A percentile compares a stretch with the other conserved stretches of the same genome.
phyloP scores from a whole-genome alignment of 2,113 vertebrate genomes.

The Notarius quadriscutis region DNA sequence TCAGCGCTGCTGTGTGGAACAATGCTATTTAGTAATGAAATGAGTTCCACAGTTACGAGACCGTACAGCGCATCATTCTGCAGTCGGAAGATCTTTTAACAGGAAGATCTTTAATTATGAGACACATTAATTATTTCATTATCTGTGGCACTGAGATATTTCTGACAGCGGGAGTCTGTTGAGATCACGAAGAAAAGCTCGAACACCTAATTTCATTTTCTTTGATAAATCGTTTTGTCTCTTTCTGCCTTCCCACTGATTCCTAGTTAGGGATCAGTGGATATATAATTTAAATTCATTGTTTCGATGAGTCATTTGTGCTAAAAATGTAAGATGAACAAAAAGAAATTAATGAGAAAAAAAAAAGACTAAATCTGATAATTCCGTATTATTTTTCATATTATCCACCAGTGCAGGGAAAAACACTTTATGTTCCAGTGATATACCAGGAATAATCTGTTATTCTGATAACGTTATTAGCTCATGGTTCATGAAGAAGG shows the following conservation, averaged over 20 bases:
- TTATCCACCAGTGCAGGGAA: conserved; percentile 24
- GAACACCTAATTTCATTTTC: not conserved
- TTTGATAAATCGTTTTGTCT: not conserved
- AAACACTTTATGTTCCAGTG: conserved; percentile 3
- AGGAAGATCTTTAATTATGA: conserved; percentile 14
- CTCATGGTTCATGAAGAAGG: conserved; percentile 30
- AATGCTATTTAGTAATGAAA: not conserved
- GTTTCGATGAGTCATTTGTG: not conserved
- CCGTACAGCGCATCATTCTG: not conserved
- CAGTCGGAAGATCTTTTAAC: not conserved
- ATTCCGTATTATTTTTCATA: conserved; percentile 7
- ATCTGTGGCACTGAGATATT: not conserved
- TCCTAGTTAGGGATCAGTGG: not conserved
- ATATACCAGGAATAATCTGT: conserved; percentile 36
- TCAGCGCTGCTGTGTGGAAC: not conserved
- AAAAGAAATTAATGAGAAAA: not conserved
- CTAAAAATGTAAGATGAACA: not conserved
- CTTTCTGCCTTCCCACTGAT: not conserved
- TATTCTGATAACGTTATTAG: conserved; percentile 40
- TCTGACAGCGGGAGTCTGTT: not conserved
- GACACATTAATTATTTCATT: conserved; percentile 4
- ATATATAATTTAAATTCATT: not conserved
- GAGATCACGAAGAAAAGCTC: not conserved
- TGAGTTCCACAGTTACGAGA: not conserved
- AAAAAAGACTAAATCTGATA: not conserved